Evolutionary conservation across 2,797 vertebrate genomes (phyloP), one percentile per base, ranked within the genome.

Genomic region (Scleropages formosus): DNA sequence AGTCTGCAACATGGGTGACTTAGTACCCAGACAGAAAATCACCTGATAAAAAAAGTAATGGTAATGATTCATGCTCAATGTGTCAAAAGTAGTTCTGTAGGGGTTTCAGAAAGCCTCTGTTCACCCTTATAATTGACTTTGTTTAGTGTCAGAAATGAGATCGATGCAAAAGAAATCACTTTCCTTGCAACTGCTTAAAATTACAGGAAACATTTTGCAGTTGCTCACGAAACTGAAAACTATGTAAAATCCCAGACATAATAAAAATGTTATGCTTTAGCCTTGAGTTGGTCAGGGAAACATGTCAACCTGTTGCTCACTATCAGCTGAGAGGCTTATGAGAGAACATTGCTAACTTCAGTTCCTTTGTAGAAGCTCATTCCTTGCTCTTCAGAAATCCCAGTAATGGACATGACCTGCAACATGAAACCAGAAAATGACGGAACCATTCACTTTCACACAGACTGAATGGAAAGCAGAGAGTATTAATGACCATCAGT

Each of bases 21-120:
- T 47, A 74, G 47, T 56, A 49, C 13, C 51, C 22, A 26, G 20
- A 10, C 67, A 67, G 49, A 71, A 70, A 70, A 58, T 27, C 53
- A 56, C 10, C 53, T 18, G 11, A 12, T 18, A 58, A 18, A 64
- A 26, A 27, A 26, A 15, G 4, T 0, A 15, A 64, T 15, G 18
- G 58, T 26, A 15, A 2, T 0, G 16, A 13, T 58, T 20, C 31
- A 61, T 27, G 11, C 44, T 60, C 56, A 18, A 18, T 20, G 31
- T 8, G 20, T 63, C 20, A 63, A 20, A 63, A 9, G 27, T 24
- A 24, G 22, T 73, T 73, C 61, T 8, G 13, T 46, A 39, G 51
- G 51, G 67, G 22, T 47, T 11, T 8, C 13, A 56, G 49, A 13
- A n/a, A 47, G 49, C 53, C 26, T 16, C 12, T 58, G 15, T 75